Base-by-base conservation (phyloP, 2,113 vertebrate genomes). In the Sander lucioperca region DNA sequence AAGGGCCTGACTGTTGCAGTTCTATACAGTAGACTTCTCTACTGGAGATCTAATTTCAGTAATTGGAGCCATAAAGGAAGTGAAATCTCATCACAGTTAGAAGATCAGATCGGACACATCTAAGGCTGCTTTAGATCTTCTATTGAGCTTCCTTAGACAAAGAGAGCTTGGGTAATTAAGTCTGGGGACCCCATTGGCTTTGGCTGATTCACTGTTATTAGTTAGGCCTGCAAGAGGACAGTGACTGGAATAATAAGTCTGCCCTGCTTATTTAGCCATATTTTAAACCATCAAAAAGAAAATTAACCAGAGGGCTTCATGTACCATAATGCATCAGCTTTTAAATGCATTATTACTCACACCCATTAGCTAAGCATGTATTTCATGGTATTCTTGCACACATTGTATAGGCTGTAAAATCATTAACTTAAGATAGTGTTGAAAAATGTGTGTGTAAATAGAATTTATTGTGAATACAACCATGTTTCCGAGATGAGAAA, bases 81-180 rank as follows among this genome's bases (percentile, higher is more conserved):
- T 64, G 68, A 58, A 80, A 85, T 89, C 86, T 83, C 82, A 86
- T 86, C 83, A 74, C 71, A 27, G 78, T 68, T 25, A 67, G 80
- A 51, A 83, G 69, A 92, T 91, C 76, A 79, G 69, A 92, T 91
- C 72, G 59, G 84, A 85, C 85, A 88, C 89, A 86, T 91, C 85
- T 88, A 50, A 86, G 80, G 69, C 86, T 77, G 72, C 83, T 91
- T 88, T 80, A 87, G 80, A 90, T 89, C 87, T 90, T 79, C 81
- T 70, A 69, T 86, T 84, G 74, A 90, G 79, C 67, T 61, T 9
- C 83, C 79, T 79, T 61, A 77, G 84, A 92, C 91, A 89, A 89
- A 82, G 80, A 65, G 56, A 88, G 69, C 81, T 74, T 47, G 53
- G 83, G 65, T 93, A 90, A 94, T 94, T 94, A 91, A 70, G 83